Base-by-base conservation (phyloP, 2,888 invertebrate species). In the Cryptosula pallasiana region DNA sequence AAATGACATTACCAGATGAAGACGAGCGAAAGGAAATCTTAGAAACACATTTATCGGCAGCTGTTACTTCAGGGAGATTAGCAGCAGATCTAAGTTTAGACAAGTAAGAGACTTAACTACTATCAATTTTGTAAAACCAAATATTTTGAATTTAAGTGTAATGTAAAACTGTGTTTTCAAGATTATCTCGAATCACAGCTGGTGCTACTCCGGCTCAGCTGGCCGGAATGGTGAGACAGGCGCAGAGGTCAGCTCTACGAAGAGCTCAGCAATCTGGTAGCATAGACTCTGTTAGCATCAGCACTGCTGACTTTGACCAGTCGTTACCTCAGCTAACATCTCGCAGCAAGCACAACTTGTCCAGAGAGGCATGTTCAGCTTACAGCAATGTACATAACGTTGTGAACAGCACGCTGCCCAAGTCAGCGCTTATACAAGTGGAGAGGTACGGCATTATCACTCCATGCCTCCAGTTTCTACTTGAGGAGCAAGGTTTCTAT, bases 161-260 rank as follows among this genome's bases (percentile, higher is more conserved):
- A n/a, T n/a, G n/a, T n/a, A n/a, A n/a, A n/a, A n/a, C n/a, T n/a
- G n/a, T n/a, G n/a, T n/a, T n/a, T n/a, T n/a, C n/a, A n/a, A n/a
- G n/a, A n/a, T n/a, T n/a, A n/a, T n/a, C n/a, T n/a, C n/a, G n/a
- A n/a, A n/a, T n/a, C n/a, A n/a, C n/a, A n/a, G n/a, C n/a, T n/a
- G n/a, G n/a, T n/a, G n/a, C n/a, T 45, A 73, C 72, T 34, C 72
- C 72, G 35, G 73, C 73, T 27, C 72, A 73, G 57, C 71, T 73
- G 27, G 72, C 72, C 1, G 73, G 73, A 1, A 20, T 73, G 1
- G 72, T 73, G 32, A 45, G 73, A n/a, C 45, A 70, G 25, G 72
- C 73, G 16, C 72, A 69, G 1, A 71, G 71, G 1, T 72, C 23
- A n/a, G 73, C 73, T 20, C 72, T 73, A 5, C 13, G 32, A 16